Percentiles rank a stretch among this genome's conserved stretches.
Conservation (phyloP, 2,113 vertebrate species). For the Puntigrus tetrazona region DNA sequence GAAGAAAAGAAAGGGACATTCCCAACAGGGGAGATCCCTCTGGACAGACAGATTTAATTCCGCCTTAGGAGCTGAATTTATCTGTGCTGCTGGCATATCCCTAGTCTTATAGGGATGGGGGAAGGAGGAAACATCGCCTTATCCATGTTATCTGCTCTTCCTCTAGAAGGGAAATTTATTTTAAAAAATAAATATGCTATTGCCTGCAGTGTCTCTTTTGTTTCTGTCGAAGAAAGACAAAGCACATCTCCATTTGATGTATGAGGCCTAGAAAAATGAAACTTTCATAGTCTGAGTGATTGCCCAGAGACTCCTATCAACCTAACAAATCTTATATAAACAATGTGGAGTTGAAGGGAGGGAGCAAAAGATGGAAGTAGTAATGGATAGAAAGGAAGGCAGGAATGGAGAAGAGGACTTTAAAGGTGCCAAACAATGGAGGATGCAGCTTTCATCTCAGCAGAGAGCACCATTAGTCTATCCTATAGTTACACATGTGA, state of each 20-base stretch:
- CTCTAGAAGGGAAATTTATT: slow-evolving; percentile 61
- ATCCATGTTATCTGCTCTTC: slow-evolving; percentile 53
- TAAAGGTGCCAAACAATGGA: slow-evolving; percentile 58
- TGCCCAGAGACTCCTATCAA: slow-evolving; percentile 66
- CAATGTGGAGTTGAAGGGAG: slow-evolving; percentile 47
- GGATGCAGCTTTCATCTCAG: slow-evolving; percentile 61
- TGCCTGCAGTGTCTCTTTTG: slow-evolving; percentile 61
- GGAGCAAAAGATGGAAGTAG: not conserved
- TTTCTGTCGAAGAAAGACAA: slow-evolving; percentile 65
- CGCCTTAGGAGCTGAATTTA: slow-evolving; percentile 45
- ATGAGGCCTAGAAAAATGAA: slow-evolving; percentile 65
- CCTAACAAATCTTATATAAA: slow-evolving; percentile 68
- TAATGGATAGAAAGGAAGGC: not conserved
- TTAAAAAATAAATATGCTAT: slow-evolving; percentile 59
- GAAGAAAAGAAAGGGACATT: slow-evolving; percentile 22
- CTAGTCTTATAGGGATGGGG: slow-evolving; percentile 4
- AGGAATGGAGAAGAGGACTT: slow-evolving; percentile 8
- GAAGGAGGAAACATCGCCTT: slow-evolving; percentile 48
- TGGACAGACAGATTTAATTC: slow-evolving; percentile 50
- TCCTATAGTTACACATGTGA: slow-evolving; percentile 41
- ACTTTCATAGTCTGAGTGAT: slow-evolving; percentile 66
- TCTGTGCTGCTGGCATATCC: slow-evolving; percentile 44
- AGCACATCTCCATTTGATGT: slow-evolving; percentile 64
- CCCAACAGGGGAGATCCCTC: slow-evolving; percentile 37
- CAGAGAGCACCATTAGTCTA: slow-evolving; percentile 45